Base-by-base conservation (phyloP, 1,140 invertebrate genomes). In the Aphis craccivora region DNA sequence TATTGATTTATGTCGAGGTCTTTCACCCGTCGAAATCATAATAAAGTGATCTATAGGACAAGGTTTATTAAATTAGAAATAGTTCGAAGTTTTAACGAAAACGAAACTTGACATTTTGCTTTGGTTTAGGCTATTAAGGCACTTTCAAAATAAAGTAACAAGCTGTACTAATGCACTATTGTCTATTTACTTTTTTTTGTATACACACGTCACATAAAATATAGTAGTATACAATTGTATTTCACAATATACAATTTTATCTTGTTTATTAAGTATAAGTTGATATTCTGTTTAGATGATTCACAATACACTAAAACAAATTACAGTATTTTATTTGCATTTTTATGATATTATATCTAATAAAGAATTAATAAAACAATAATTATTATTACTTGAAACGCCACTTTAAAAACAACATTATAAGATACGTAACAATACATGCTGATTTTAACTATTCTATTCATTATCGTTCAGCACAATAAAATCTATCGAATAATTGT, bases 1-100 rank as follows among this genome's bases (percentile, higher is more conserved):
- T 43, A 90, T 90, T 90, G 89, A 90, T 90, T 90, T 40, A 67
- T 90, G 89, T 90, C 89, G 89, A 90, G 89, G 89, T 90, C 89
- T 90, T 90, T 90, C 89, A 90, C 53, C 89, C 89, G 55, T 67
- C 40, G 55, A 90, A 90, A 90, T 90, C 55, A 90, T 90, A 60
- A 90, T 67, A 43, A 90, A 89, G 37, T 90, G 89, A 90, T 90
- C 89, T 67, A 43, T 43, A 22, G 55, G 53, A 67, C 89, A 90
- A 67, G 89, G 55, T 90, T 67, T 67, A 43, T 22, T 18, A 37
- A 60, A 25, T 90, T 90, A 55, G 25, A 90, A 60, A 60, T 25
- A 22, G 37, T 37, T 35, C n/a, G 48, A 25, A 37, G 43, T 53
- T 53, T 37, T 22, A 55, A 89, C 35, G 51, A 89, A 89, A 89